phyloP scores from a whole-genome alignment of 2,888 invertebrate genomes.

The Dione vanillae region DNA sequence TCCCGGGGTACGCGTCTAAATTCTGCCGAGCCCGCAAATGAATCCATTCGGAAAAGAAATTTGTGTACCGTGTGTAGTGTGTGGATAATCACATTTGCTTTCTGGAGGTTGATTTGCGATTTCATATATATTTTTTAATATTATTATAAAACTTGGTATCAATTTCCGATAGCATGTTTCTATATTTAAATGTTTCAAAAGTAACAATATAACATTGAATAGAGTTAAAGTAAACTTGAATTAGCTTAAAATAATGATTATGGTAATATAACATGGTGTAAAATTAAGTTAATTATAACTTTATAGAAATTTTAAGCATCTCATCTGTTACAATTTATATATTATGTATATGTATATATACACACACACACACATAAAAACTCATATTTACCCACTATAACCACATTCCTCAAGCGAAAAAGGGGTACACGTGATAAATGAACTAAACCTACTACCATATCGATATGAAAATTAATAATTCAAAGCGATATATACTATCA shows the following conservation, averaged over 20 bases:
- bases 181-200: too few species aligned
- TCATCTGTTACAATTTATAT: too few species aligned
- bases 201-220: too few species aligned
- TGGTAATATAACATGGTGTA: too few species aligned
- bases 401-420: slow-evolving; percentile 9
- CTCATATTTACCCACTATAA: not conserved
- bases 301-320: too few species aligned
- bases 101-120: slow-evolving; percentile 30
- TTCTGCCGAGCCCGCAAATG: slow-evolving; percentile 69
- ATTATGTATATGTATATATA: too few species aligned
- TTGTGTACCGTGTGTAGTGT: slow-evolving; percentile 46
- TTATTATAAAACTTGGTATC: not conserved
- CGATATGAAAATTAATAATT: slow-evolving; percentile 61
- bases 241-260: too few species aligned
- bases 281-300: too few species aligned
- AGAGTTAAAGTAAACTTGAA: too few species aligned
- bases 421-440: slow-evolving; percentile 18
- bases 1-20: slow-evolving; percentile 76
- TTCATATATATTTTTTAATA: slow-evolving; percentile 22
- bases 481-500: slow-evolving; percentile 60
- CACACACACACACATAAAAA: not conserved
- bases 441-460: slow-evolving; percentile 14
- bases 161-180: not conserved
- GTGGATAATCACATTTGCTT: slow-evolving; percentile 42
- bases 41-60: slow-evolving; percentile 69